Evolutionary conservation across 23 tunicate species (phyloP), one percentile per base, ranked within the genome.

Genomic region (Diplosoma virens): DNA sequence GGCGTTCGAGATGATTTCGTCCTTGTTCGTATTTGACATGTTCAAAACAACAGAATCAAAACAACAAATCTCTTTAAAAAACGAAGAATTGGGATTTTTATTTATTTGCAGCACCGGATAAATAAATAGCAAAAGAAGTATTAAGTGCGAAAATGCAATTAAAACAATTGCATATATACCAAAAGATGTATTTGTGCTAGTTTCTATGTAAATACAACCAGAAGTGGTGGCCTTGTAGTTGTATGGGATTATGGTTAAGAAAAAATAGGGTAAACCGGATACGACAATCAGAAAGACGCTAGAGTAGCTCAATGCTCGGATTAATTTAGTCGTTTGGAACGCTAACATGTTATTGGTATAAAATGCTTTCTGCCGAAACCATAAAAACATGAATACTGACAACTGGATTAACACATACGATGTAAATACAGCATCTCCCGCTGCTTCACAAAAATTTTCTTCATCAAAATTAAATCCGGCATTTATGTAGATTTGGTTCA

Each of bases 331-430:
- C 1, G 76, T 33, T 0, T 47, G 27, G 20, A 58, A 54, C 26
- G 75, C 47, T 64, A 85, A 37, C 71, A 73, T 84, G 70, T 71
- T 68, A 33, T 85, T 84, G 48, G 77, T 67, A 55, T 85, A 85
- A 33, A 85, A 64, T 18, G 80, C 59, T 9, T 59, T 54, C 47
- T 85, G 91, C n/a, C 91, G 79, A 0, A 79, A 35, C 91, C 91
- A 85, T 7, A 79, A 35, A 47, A 85, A 79, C 47, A 85, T 25
- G 37, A 67, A 85, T 1, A 85, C 75, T 0, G 50, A 58, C 33
- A 31, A 70, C 34, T 68, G 17, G 5, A 59, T 80, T 17, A 78
- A 16, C 18, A 32, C 58, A 58, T 85, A 85, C n/a, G 59, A 24
- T 1, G 37, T 59, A 50, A 67, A 81, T 7, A 66, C 59, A 11